Conservation (phyloP, 2,888 invertebrate species). For the Syrista parreyssii region DNA sequence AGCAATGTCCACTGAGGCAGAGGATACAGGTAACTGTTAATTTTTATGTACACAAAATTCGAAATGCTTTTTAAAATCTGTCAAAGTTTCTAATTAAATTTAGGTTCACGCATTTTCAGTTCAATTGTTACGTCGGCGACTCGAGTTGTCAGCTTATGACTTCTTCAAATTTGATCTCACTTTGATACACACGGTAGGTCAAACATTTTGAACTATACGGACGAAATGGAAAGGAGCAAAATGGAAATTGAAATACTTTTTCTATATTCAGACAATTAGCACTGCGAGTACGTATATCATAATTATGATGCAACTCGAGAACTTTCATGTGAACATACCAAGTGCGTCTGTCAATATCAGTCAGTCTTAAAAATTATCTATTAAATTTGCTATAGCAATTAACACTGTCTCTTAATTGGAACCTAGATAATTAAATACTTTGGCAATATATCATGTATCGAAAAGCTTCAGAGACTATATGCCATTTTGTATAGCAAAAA, state of each 20-base stretch:
- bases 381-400: neutral
- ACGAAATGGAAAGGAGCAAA: too few relatives aligned
- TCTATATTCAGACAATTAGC: neutral
- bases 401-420: too few relatives aligned
- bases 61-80: neutral
- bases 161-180: neutral
- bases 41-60: neutral
- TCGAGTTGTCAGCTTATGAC: neutral
- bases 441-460: too few relatives aligned
- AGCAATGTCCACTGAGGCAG: neutral
- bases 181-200: neutral
- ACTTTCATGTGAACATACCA: neutral
- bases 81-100: neutral
- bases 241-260: neutral
- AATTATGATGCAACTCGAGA: neutral
- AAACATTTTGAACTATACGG: too few relatives aligned
- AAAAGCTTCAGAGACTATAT: neutral
- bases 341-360: neutral
- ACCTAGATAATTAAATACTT: too few relatives aligned
- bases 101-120: neutral
- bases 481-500: neutral
- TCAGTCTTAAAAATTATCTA: neutral
- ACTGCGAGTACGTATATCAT: neutral
- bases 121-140: neutral
- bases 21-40: neutral